These are phyloP conservation scores for Numenius arquata DNA, from an alignment of 2,113 vertebrate species.

Conservation along the genomic window DNA sequence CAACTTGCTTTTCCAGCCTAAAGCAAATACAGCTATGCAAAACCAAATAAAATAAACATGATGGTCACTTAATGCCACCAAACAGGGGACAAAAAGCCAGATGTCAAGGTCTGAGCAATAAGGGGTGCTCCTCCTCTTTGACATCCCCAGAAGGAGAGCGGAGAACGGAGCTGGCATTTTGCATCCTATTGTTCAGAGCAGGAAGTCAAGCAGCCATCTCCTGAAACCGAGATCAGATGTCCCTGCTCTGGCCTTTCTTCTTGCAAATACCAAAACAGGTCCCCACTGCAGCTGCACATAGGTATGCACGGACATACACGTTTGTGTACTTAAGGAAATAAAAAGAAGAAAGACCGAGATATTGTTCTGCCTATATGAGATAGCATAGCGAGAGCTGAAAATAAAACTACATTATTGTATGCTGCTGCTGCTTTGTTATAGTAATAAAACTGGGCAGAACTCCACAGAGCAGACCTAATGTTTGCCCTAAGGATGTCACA, in stretches of 20 bases:
- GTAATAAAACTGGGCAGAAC: not conserved
- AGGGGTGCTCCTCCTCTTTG: not conserved
- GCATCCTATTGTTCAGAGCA: not conserved
- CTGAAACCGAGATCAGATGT: not conserved
- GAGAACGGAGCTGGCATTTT: not conserved
- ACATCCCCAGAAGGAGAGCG: not conserved
- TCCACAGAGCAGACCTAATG: not conserved
- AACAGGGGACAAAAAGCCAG: not conserved
- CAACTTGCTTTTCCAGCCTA: not conserved
- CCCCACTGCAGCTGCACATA: not conserved
- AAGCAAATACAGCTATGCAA: not conserved
- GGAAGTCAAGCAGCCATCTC: not conserved
- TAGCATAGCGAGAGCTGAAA: not conserved
- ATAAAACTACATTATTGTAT: not conserved
- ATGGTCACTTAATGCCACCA: not conserved
- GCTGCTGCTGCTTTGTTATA: not conserved
- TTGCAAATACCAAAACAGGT: not conserved
- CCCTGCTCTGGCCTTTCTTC: not conserved
- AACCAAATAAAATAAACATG: not conserved
- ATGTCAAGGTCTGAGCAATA: not conserved
- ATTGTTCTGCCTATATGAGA: not conserved
- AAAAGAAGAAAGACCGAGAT: not conserved
- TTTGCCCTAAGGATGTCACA: not conserved
- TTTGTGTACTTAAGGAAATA: not conserved
- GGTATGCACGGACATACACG: fast-evolving